phyloP scores from a whole-genome alignment of 2,888 invertebrate genomes.

The Exephanes ischioxanthus region DNA sequence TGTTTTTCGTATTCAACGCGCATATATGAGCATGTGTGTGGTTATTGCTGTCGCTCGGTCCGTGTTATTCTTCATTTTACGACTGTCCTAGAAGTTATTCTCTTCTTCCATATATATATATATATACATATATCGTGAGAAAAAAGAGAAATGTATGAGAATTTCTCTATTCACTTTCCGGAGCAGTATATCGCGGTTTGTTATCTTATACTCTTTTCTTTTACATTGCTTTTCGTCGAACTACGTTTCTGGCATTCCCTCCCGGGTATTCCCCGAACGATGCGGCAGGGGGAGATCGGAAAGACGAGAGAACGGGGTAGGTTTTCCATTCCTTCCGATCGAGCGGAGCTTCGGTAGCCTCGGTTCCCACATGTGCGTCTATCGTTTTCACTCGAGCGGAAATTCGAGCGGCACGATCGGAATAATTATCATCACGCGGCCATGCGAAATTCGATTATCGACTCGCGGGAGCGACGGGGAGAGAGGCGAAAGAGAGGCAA shows the following conservation, averaged over 20 bases:
- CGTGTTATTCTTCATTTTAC: constrained; percentile 18
- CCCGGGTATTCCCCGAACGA: constrained; percentile 8
- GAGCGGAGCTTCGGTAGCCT: constrained; percentile 20
- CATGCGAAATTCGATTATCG: constrained; percentile 63
- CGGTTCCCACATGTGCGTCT: constrained; percentile 34
- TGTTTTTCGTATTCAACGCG: constrained; percentile 18
- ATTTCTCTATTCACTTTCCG: constrained; percentile 47
- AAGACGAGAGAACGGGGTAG: constrained; percentile 11
- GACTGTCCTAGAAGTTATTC: not conserved
- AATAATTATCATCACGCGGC: constrained; percentile 62
- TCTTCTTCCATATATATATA: not conserved
- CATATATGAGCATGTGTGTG: not conserved
- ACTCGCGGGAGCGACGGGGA: constrained; percentile 24
- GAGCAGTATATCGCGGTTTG: constrained; percentile 36
- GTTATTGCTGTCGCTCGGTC: not conserved
- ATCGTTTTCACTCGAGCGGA: constrained; percentile 57
- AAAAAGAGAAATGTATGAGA: constrained; percentile 12
- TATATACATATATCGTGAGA: not conserved
- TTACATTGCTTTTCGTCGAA: constrained; percentile 25
- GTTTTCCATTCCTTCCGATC: constrained; percentile 28
- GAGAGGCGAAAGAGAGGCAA: constrained; percentile 46
- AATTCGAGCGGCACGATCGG: constrained; percentile 53
- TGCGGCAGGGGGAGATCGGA: not conserved
- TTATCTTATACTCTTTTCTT: constrained; percentile 36
- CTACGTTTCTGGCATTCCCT: constrained; percentile 43